Evolutionary conservation across 2,113 vertebrate species (phyloP), one percentile per base, ranked within the genome.

Genomic region (Eptatretus burgeri): DNA sequence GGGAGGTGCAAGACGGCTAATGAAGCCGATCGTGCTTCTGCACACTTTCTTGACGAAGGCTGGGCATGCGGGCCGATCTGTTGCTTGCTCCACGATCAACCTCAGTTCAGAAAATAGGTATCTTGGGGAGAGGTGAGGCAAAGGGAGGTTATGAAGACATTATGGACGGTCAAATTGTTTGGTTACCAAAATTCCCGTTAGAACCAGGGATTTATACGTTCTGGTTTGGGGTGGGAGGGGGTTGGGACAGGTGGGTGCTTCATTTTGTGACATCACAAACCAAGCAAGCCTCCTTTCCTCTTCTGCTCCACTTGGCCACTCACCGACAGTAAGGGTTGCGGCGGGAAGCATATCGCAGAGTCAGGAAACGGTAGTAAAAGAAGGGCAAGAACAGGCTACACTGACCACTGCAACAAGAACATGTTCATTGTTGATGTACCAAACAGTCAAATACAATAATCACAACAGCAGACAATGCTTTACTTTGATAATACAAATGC

Each of bases 291-390:
- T 11, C 56, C 56, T 19, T 60, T 20, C 20, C 56, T 60, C 56
- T 60, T 60, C 56, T 17, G 10, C 20, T n/a, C 53, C 12, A 19
- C 56, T 60, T n/a, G n/a, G n/a, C 1, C 12, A n/a, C 56, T 60
- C 56, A 66, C 65, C 65, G 62, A 60, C 65, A 66, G 62, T 66
- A 66, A 13, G 65, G 65, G 49, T 66, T 66, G 50, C 65, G 62
- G 14, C 65, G 62, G 13, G 65, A 66, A 16, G 50, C 62, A 14
- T 66, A 66, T 9, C 65, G 62, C 63, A 66, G 51, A 14, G 65
- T 66, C 65, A 66, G 62, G 62, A 66, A 66, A 63, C 65, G 65
- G 63, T 66, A 66, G 51, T 66, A 66, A 60, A 66, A 66, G 51
- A 66, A 66, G 11, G 65, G 65, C 56, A 66, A 62, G 60, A 66